Evolutionary conservation across 2,113 vertebrate species (phyloP).

Genomic region (Poeciliopsis retropinna): DNA sequence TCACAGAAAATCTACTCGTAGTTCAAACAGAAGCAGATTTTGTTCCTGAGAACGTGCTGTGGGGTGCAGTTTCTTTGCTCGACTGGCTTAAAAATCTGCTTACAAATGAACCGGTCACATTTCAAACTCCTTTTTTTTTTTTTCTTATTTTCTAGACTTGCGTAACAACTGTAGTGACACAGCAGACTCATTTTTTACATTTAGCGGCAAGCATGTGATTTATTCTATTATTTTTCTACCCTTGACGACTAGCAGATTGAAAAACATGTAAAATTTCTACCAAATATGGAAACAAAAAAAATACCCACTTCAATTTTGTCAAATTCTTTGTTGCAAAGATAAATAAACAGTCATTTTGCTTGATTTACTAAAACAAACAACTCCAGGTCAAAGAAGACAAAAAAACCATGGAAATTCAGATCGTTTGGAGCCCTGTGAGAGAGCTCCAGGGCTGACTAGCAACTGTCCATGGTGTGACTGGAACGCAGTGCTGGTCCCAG

Average conservation of each 20-base stretch:
- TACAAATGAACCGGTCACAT: not conserved
- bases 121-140: not conserved
- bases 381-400: slow-evolving; percentile 33
- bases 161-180: not conserved
- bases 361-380: slow-evolving; percentile 44
- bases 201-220: not conserved
- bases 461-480: slow-evolving; percentile 27
- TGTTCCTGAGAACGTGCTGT: slow-evolving; percentile 12
- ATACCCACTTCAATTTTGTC: slow-evolving; percentile 17
- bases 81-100: not conserved
- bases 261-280: slow-evolving; percentile 17
- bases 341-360: slow-evolving; percentile 37
- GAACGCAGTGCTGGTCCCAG: slow-evolving; percentile 23
- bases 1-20: slow-evolving; percentile 61
- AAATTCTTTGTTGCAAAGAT: slow-evolving; percentile 50
- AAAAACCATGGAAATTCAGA: slow-evolving; percentile 27
- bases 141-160: not conserved
- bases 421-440: slow-evolving; percentile 15
- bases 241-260: not conserved
- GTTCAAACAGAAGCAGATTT: slow-evolving; percentile 27
- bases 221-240: not conserved
- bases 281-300: slow-evolving; percentile 25
- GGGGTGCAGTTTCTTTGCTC: not conserved
- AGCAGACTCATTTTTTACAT: not conserved
- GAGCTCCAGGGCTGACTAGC: slow-evolving; percentile 30